phyloP scores from a whole-genome alignment of 1,140 invertebrate species.

The Amphibalanus amphitrite region DNA sequence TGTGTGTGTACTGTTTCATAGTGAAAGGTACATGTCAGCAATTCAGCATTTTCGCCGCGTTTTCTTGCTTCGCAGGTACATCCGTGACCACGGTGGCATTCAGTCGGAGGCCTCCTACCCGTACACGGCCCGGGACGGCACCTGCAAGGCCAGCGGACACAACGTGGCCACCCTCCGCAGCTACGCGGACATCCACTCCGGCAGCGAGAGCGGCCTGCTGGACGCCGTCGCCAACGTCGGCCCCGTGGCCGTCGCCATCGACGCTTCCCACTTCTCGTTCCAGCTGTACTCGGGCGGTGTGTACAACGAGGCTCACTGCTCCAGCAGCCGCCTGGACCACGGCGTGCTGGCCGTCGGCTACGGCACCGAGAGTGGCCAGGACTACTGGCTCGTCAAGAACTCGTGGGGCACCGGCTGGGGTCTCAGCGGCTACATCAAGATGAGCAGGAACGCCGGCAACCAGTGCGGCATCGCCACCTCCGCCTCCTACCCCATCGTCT shows the following conservation, averaged over 20 bases:
- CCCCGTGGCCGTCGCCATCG: slow-evolving; percentile 68
- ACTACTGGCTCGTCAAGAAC: slow-evolving; percentile 43
- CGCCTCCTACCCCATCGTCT: neutral
- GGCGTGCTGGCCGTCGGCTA: slow-evolving; percentile 26
- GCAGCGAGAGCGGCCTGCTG: slow-evolving; percentile 49
- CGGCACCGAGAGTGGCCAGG: too few relatives aligned
- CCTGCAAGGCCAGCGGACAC: slow-evolving; percentile 46
- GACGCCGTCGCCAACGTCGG: slow-evolving; percentile 73
- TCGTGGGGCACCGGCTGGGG: slow-evolving; percentile 30
- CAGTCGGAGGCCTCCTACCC: slow-evolving; percentile 64
- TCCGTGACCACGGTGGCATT: slow-evolving; percentile 70
- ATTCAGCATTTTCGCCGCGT: too few relatives aligned
- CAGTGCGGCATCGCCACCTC: slow-evolving; percentile 20
- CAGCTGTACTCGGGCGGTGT: slow-evolving; percentile 57
- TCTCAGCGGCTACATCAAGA: slow-evolving; percentile 34
- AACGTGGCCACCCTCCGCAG: slow-evolving; percentile 63
- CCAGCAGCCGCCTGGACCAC: slow-evolving; percentile 41
- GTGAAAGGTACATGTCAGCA: too few relatives aligned
- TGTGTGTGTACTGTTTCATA: too few relatives aligned
- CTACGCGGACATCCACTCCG: slow-evolving; percentile 55
- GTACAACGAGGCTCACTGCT: slow-evolving; percentile 48
- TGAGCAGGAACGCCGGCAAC: slow-evolving; percentile 30
- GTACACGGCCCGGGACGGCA: slow-evolving; percentile 27
- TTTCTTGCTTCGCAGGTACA: slow-evolving; percentile 37
- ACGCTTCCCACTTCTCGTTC: slow-evolving; percentile 62